These are phyloP conservation scores for Lamprotornis superbus DNA, from an alignment of 2,113 vertebrate species.

Conservation along the genomic window DNA sequence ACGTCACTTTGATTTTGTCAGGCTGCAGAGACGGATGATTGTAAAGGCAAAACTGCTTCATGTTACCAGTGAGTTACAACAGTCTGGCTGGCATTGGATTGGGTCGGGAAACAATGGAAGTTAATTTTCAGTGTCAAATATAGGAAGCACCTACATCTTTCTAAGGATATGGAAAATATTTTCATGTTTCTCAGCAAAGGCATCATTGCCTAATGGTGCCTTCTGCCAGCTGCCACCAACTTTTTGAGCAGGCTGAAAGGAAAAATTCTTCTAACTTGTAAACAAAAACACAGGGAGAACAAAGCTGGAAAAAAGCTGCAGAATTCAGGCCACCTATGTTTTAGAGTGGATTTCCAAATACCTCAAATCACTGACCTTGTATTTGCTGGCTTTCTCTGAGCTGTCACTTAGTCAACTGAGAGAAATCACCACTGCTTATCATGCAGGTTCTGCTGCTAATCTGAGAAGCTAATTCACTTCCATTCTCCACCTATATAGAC, in stretches of 20 bases:
- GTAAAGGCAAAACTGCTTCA: background rate
- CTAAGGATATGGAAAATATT: background rate
- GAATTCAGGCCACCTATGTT: background rate
- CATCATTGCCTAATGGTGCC: background rate
- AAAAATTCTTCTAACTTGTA: background rate
- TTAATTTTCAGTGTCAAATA: background rate
- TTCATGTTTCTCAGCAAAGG: background rate
- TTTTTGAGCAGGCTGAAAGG: background rate
- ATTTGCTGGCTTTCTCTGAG: background rate
- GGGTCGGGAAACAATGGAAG: background rate
- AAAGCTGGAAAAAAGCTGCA: background rate
- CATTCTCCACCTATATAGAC: background rate
- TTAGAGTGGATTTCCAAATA: background rate
- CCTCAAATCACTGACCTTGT: background rate
- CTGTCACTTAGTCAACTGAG: background rate
- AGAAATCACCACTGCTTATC: background rate
- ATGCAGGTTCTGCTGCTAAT: background rate
- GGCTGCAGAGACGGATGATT: background rate
- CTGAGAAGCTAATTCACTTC: background rate
- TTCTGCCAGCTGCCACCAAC: background rate
- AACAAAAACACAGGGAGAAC: background rate
- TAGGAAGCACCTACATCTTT: background rate
- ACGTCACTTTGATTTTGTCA: background rate
- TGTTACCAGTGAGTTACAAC: background rate
- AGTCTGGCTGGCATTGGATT: background rate